Evolutionary conservation across 2,888 invertebrate genomes (phyloP), one percentile per base, ranked within the genome.

Genomic region (Osedax frankpressi): DNA sequence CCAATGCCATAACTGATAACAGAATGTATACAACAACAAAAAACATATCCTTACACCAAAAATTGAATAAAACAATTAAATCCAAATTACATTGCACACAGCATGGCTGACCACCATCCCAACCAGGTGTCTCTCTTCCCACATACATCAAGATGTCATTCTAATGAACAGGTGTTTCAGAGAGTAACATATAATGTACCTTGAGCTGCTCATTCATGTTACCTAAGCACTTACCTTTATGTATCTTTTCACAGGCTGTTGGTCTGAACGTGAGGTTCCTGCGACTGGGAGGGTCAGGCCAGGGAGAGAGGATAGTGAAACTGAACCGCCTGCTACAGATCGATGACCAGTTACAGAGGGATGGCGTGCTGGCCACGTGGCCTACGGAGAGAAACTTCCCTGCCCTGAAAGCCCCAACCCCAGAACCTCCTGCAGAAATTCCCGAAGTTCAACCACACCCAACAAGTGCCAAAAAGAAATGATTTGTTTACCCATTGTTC

Each of bases 281-380:
- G 3, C 81, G 82, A 74, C 24, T 82, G 1, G 83, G 84, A 28
- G 83, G 80, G 1, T 81, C 82, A 25, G 77, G 79, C 60, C 79
- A 82, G 30, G 82, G 82, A 19, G 84, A 83, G 75, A 76, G 82
- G 63, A 76, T 81, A 14, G 76, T 79, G 24, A 81, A 81, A 75
- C 76, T 81, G 28, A 83, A 82, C 76, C 77, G 82, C 68, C 77
- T 83, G 19, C 71, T 81, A 3, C 78, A 81, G 73, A 81, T 83
- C 3, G 82, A 80, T 62, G 72, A 67, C 2, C 65, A 73, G 3
- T 73, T 77, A 24, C 65, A 68, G 59, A 25, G 26, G 26, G 24
- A 19, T 6, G 74, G 73, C 3, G 30, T 60, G 30, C 74, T 77
- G 25, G 70, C n/a, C 2, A 2, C 26, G 1, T 62, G 67, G 30